A percentile compares a stretch with the other conserved stretches of the same genome.
These are phyloP conservation scores for Dascillus cervinus DNA, from an alignment of 2,888 invertebrate species.

Conservation along the genomic window DNA sequence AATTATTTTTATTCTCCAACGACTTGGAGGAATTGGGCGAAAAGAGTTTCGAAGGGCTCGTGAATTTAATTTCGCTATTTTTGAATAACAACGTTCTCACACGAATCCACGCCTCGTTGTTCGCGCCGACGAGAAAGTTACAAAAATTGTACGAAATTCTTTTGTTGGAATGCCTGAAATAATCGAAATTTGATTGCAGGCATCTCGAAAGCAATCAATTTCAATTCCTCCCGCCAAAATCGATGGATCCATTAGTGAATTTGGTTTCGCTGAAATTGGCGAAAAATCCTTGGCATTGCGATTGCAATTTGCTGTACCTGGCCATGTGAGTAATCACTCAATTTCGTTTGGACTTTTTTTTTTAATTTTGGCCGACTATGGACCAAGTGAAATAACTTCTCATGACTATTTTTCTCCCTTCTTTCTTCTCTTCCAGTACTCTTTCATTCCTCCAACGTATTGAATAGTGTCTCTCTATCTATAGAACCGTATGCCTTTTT, in stretches of 20 bases:
- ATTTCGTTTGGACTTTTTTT: neutral
- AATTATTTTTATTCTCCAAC: conserved; percentile 62
- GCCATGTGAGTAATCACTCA: conserved; percentile 50
- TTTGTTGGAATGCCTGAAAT: neutral
- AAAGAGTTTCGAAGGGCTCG: conserved; percentile 54
- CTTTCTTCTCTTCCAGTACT: no score
- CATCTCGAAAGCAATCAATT: conserved; percentile 70
- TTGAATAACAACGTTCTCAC: conserved; percentile 64
- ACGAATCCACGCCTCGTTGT: conserved; percentile 55
- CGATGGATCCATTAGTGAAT: conserved; percentile 55
- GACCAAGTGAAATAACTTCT: no score
- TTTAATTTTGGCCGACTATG: no score
- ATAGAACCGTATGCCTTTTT: no score
- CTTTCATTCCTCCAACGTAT: neutral
- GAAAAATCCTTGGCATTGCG: conserved; percentile 76
- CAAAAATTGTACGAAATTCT: conserved; percentile 59
- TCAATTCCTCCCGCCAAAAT: conserved; percentile 58
- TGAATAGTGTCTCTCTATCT: no score
- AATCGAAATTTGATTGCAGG: conserved; percentile 41
- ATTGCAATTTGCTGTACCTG: conserved; percentile 66
- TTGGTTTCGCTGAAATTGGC: conserved; percentile 62
- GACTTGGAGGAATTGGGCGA: conserved; percentile 55
- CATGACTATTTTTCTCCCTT: no score
- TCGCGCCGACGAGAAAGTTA: conserved; percentile 56
- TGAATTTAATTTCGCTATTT: conserved; percentile 57